Percentiles rank a stretch among this genome's conserved stretches.
These are phyloP conservation scores for Elgaria multicarinata DNA, from an alignment of 2,113 vertebrate species.

Conservation along the genomic window DNA sequence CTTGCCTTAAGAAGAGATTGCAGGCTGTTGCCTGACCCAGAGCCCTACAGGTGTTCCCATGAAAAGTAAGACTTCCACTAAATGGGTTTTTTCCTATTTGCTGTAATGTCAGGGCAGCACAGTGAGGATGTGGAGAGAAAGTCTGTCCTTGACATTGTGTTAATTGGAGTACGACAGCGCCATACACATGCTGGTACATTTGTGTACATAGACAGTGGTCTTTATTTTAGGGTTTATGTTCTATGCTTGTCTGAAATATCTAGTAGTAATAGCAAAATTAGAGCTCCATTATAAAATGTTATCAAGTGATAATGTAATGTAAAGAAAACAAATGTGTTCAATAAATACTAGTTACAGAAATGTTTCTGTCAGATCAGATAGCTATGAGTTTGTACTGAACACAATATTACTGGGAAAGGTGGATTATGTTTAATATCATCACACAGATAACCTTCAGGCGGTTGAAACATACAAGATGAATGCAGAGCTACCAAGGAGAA, in stretches of 20 bases:
- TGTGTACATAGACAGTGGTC: not conserved
- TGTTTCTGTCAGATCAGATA: not conserved
- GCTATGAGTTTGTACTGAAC: not conserved
- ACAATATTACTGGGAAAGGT: not conserved
- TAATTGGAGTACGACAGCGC: not conserved
- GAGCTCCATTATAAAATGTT: not conserved
- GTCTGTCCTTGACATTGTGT: not conserved
- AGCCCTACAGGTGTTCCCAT: not conserved
- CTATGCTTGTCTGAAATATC: not conserved
- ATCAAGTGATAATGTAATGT: not conserved
- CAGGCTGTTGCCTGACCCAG: not conserved
- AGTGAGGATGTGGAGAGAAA: not conserved
- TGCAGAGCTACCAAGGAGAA: not conserved
- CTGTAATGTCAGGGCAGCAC: not conserved
- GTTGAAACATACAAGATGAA: not conserved
- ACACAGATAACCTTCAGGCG: not conserved
- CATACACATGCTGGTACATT: not conserved
- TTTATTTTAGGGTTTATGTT: not conserved
- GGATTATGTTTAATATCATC: not conserved
- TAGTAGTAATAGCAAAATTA: not conserved
- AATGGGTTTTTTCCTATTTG: not conserved
- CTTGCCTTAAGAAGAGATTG: not conserved
- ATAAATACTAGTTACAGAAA: not conserved
- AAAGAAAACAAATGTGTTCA: not conserved
- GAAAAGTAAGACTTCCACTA: not conserved